Evolutionary conservation across 2,888 invertebrate genomes (phyloP).

Genomic region (Oasisia sp.): DNA sequence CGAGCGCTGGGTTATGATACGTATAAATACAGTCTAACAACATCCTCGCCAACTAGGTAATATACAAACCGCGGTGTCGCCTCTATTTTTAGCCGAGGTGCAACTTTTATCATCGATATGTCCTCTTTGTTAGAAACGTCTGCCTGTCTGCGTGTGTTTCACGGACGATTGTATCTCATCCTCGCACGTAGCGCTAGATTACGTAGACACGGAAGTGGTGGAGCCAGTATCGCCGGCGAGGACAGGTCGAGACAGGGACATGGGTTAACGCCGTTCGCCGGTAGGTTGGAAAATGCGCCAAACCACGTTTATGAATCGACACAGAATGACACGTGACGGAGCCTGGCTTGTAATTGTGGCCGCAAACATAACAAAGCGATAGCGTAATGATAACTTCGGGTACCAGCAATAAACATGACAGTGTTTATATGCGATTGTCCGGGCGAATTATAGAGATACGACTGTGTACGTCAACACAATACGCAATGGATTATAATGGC

Average conservation of each 20-base stretch:
- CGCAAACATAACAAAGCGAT: background rate
- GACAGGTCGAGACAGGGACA: background rate
- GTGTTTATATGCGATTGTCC: background rate
- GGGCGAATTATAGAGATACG: background rate
- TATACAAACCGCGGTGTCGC: background rate
- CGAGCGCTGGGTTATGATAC: background rate
- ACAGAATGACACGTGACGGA: background rate
- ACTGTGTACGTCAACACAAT: background rate
- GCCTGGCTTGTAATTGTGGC: background rate
- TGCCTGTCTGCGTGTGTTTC: background rate
- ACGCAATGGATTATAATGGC: background rate
- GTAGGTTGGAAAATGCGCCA: background rate
- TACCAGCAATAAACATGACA: background rate
- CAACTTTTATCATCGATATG: background rate
- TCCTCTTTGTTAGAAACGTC: conserved; percentile 2
- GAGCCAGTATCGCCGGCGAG: background rate
- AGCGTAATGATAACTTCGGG: background rate
- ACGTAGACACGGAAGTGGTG: background rate
- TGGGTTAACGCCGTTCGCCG: background rate
- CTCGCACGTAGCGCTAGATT: background rate
- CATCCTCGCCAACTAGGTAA: background rate
- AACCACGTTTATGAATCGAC: background rate
- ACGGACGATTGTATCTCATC: background rate
- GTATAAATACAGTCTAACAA: background rate
- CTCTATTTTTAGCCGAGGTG: background rate